A percentile compares a stretch with the other conserved stretches of the same genome.
Conservation (phyloP, 2,113 vertebrate genomes). For the Aegypius monachus region DNA sequence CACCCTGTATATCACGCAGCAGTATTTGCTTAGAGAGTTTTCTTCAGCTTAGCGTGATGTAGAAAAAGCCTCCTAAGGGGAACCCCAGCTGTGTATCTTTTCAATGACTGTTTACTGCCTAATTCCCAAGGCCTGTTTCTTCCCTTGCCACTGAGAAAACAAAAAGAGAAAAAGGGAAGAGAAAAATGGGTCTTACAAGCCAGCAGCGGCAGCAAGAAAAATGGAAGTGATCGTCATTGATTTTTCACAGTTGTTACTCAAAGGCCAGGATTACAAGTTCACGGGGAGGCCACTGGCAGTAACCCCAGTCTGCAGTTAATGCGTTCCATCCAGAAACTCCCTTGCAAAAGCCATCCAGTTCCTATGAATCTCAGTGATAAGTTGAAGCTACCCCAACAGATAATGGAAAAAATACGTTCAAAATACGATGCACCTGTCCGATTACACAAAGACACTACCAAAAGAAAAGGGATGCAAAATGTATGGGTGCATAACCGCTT, state of each 20-base stretch:
- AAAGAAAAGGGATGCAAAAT: not conserved
- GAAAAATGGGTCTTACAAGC: not conserved
- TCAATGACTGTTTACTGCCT: not conserved
- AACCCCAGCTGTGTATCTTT: not conserved
- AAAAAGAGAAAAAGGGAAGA: not conserved
- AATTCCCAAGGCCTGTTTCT: not conserved
- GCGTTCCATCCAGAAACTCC: constrained; percentile 34
- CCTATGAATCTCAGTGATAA: not conserved
- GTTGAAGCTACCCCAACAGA: not conserved
- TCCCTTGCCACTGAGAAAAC: not conserved
- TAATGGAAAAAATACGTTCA: not conserved
- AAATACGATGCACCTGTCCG: not conserved
- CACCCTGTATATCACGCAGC: not conserved
- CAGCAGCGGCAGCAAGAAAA: not conserved
- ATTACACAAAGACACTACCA: not conserved
- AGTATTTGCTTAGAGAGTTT: not conserved
- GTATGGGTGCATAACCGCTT: not conserved
- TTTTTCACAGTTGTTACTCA: constrained; percentile 44
- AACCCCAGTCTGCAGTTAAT: constrained; percentile 8
- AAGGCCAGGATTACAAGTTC: constrained; percentile 51
- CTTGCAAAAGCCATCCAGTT: not conserved
- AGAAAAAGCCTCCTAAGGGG: not conserved
- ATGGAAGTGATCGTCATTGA: not conserved
- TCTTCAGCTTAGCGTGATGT: not conserved
- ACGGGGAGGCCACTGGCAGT: constrained; percentile 36